Evolutionary conservation across 2,113 vertebrate species (phyloP).

Genomic region (Rhodinocichla rosea): DNA sequence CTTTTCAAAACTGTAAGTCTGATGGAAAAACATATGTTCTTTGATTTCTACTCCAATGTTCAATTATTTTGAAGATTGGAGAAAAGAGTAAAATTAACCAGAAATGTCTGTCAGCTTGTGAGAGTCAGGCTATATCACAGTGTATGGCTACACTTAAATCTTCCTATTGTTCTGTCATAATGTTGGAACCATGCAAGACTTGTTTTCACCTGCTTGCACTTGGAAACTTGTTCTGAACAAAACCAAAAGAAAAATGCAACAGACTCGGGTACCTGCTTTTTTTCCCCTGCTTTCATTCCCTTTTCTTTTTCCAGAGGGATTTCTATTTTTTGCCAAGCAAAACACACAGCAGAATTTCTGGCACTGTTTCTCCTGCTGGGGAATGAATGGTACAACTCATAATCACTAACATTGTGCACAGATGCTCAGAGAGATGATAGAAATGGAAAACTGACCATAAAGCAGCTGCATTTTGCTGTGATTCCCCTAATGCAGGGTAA

Average conservation of each 20-base stretch:
- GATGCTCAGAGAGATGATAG: constrained; percentile 45
- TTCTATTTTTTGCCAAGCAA: constrained; percentile 10
- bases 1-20: background rate
- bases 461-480: constrained; percentile 43
- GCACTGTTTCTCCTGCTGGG: background rate
- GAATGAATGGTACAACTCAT: constrained; percentile 36
- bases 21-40: background rate
- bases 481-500: background rate
- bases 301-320: background rate
- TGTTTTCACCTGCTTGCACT: background rate
- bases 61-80: background rate
- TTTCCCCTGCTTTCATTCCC: background rate
- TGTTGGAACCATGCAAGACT: background rate
- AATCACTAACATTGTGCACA: constrained; percentile 47
- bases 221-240: background rate
- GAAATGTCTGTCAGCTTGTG: background rate
- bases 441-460: constrained; percentile 52
- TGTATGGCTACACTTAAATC: background rate
- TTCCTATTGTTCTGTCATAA: background rate
- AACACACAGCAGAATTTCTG: constrained; percentile 41
- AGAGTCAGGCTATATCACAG: background rate
- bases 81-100: background rate
- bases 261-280: background rate
- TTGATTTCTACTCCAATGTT: background rate
- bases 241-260: background rate